Evolutionary conservation across 1,140 invertebrate genomes (phyloP).

Genomic region (Polypedilum pembai): DNA sequence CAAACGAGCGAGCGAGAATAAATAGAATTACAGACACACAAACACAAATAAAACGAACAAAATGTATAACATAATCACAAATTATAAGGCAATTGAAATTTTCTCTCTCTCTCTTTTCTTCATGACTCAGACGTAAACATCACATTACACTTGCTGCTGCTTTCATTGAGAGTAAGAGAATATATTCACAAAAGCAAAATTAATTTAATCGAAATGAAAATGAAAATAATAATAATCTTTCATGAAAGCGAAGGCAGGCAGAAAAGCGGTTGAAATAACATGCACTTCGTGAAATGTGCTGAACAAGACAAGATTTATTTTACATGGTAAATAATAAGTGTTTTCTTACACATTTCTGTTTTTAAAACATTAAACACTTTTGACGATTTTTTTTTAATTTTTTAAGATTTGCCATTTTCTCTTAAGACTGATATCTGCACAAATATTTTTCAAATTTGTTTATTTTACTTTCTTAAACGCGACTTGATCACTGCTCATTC

Average conservation of each 20-base stretch:
- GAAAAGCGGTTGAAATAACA: not conserved
- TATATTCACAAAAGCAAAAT: not conserved
- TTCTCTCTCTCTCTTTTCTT: not conserved
- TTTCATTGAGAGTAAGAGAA: not conserved
- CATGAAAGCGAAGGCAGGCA: not conserved
- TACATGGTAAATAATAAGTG: not conserved
- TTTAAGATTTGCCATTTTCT: no score
- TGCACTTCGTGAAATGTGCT: not conserved
- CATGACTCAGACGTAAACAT: not conserved
- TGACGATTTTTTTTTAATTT: no score
- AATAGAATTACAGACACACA: not conserved
- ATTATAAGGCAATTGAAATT: no score
- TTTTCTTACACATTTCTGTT: no score
- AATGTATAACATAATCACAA: no score
- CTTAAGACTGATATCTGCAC: no score
- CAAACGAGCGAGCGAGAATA: not conserved
- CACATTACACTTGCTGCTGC: not conserved
- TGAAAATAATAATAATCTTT: not conserved
- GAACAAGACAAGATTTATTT: constrained; percentile 12
- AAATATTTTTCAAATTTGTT: no score
- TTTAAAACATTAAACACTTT: no score
- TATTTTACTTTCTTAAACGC: no score
- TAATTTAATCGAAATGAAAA: constrained; percentile 14
- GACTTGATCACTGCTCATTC: no score
- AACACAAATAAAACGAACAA: no score